Percentiles rank a stretch among this genome's conserved stretches.
Evolutionary conservation across 2,113 vertebrate genomes (phyloP).

Genomic region (Atlantisia rogersi): DNA sequence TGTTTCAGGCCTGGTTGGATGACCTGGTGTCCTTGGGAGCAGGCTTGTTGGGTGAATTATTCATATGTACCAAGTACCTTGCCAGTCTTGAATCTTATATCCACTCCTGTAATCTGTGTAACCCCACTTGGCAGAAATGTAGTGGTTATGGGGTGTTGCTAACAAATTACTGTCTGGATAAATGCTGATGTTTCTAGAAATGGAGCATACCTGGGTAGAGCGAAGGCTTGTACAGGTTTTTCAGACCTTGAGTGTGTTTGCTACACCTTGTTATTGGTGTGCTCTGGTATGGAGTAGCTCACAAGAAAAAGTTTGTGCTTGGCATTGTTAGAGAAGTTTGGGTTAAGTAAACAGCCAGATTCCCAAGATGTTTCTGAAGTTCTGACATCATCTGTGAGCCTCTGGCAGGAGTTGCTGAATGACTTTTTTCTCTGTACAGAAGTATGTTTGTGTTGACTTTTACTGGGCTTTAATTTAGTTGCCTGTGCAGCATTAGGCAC

Average conservation of each 20-base stretch:
- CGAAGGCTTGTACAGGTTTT: accelerated
- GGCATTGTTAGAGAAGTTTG: not conserved
- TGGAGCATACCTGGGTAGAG: not conserved
- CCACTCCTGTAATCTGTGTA: not conserved
- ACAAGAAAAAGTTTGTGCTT: not conserved
- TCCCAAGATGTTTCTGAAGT: not conserved
- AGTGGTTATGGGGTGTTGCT: not conserved
- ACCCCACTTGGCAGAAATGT: not conserved
- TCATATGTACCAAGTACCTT: not conserved
- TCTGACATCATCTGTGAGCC: not conserved
- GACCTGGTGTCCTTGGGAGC: not conserved
- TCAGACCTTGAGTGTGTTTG: accelerated
- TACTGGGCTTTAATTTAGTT: not conserved
- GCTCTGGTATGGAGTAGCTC: not conserved
- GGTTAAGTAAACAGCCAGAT: not conserved
- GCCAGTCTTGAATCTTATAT: not conserved
- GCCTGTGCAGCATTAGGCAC: not conserved
- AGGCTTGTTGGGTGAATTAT: not conserved
- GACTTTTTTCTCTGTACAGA: not conserved
- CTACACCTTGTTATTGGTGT: not conserved
- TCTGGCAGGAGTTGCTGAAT: not conserved
- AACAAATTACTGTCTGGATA: not conserved
- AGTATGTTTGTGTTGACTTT: not conserved
- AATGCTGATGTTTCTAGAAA: not conserved
- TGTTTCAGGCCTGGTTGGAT: not conserved